Evolutionary conservation across 2,888 invertebrate genomes (phyloP).

Genomic region (Horisme vitalbata): DNA sequence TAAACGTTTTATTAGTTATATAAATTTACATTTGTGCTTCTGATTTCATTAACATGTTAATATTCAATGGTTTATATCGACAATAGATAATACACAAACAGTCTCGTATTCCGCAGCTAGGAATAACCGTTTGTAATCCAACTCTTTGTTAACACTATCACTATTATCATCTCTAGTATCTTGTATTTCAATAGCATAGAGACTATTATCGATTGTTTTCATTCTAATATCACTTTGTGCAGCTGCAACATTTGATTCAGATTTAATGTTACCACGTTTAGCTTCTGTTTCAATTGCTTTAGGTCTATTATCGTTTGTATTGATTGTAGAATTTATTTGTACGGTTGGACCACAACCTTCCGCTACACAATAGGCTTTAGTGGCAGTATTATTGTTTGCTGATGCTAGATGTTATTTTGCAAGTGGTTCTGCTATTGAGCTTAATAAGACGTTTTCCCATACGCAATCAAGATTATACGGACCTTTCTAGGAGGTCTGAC

Average conservation of each 20-base stretch:
- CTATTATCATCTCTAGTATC: slow-evolving; percentile 19
- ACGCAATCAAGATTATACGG: neutral
- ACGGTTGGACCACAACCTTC: slow-evolving; percentile 55
- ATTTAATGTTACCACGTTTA: slow-evolving; percentile 13
- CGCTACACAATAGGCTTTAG: slow-evolving; percentile 40
- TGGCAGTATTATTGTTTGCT: slow-evolving; percentile 11
- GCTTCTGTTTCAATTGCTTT: slow-evolving; percentile 12
- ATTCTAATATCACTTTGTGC: slow-evolving; percentile 3
- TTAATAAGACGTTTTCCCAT: slow-evolving; percentile 19
- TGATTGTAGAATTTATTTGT: slow-evolving; percentile 14
- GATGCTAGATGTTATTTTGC: slow-evolving; percentile 1
- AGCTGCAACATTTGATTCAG: slow-evolving; percentile 1
- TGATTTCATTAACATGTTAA: neutral
- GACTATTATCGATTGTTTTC: slow-evolving; percentile 29
- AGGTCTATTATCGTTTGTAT: slow-evolving; percentile 32
- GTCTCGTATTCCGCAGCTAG: slow-evolving; percentile 50
- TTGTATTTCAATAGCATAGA: slow-evolving; percentile 38
- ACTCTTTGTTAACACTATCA: slow-evolving; percentile 42
- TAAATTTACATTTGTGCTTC: too few relatives aligned
- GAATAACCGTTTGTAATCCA: slow-evolving; percentile 53
- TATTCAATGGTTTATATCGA: slow-evolving; percentile 2
- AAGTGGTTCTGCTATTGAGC: slow-evolving; percentile 1
- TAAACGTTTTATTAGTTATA: too few relatives aligned
- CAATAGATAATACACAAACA: slow-evolving; percentile 14
- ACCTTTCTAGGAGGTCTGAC: too few relatives aligned